phyloP scores from a whole-genome alignment of 2,888 invertebrate species.

The Thymelicus lineola region DNA sequence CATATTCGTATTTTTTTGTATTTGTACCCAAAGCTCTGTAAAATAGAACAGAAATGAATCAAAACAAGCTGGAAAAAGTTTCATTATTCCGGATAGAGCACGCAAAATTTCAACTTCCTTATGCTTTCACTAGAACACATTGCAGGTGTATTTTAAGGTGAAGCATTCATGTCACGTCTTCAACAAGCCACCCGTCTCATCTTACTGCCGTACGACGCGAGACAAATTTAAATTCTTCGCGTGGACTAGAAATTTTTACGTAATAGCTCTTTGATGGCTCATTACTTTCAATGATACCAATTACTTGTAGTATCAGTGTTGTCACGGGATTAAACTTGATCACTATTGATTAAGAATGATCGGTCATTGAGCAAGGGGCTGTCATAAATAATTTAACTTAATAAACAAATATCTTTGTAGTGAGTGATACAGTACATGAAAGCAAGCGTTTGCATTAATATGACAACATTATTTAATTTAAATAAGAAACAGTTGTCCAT shows the following conservation, averaged over 20 bases:
- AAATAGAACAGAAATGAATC: not conserved
- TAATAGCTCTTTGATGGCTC: constrained; percentile 30
- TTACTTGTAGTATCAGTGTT: constrained; percentile 32
- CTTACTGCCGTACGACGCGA: constrained; percentile 50
- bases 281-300: constrained; percentile 31
- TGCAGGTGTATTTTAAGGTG: constrained; percentile 19
- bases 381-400: constrained; percentile 29
- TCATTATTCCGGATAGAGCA: constrained; percentile 27
- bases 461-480: no score
- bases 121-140: constrained; percentile 38
- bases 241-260: constrained; percentile 37
- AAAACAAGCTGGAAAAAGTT: constrained; percentile 5
- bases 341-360: constrained; percentile 34
- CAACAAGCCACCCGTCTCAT: constrained; percentile 67
- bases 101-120: constrained; percentile 41
- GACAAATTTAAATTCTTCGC: constrained; percentile 72
- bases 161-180: constrained; percentile 70
- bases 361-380: constrained; percentile 23
- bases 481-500: no score
- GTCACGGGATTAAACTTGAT: constrained; percentile 31
- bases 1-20: constrained; percentile 8
- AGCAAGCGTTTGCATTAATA: no score
- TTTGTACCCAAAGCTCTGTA: constrained; percentile 7
- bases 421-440: no score
- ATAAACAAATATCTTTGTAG: constrained; percentile 1